Base-by-base conservation (phyloP, 2,113 vertebrate species). In the Marmota flaviventris region DNA sequence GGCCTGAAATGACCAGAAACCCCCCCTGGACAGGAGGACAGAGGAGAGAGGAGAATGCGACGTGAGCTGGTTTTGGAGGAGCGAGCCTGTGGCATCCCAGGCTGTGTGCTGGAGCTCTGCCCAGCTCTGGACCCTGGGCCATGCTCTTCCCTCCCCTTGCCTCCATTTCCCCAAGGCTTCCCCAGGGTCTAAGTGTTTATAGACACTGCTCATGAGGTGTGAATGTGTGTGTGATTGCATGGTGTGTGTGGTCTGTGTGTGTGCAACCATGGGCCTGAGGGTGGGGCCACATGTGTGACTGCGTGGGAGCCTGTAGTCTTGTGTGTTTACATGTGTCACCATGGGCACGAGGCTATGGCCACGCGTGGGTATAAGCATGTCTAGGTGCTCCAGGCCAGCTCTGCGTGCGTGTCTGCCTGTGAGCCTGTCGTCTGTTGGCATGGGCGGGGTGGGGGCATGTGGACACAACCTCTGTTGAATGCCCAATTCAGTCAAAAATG, bases 401-500 rank as follows among this genome's bases (percentile, higher is more conserved):
- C 77, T 78, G 93, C 13, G 85, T 61, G 85, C 51, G 0, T 32
- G 94, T 79, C 95, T 48, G 5, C 75, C 95, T 51, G 78, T 8
- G 79, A 87, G 83, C 70, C 84, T n/a, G 85, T 89, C 97, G 69
- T 92, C 96, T 95, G 89, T 24, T n/a, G 95, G 94, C 63, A 1
- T 20, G 79, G 92, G 90, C 6, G 9, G 93, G 77, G 76, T 24
- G 5, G 88, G 89, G 94, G 78, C 76, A 45, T 95, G 97, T 93
- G 94, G 97, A 97, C 94, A 95, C 95, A 97, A 77, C 94, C 70
- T 95, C 91, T 87, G 53, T 93, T 97, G 97, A 98, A 97, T 97
- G 92, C 96, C 90, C 95, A 92, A 97, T 98, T 98, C 98, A 97
- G 94, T 96, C 89, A 93, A 93, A 95, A 97, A 97, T 92, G 98